phyloP scores from a whole-genome alignment of 2,888 invertebrate species.

The Drosophila aldrichi region DNA sequence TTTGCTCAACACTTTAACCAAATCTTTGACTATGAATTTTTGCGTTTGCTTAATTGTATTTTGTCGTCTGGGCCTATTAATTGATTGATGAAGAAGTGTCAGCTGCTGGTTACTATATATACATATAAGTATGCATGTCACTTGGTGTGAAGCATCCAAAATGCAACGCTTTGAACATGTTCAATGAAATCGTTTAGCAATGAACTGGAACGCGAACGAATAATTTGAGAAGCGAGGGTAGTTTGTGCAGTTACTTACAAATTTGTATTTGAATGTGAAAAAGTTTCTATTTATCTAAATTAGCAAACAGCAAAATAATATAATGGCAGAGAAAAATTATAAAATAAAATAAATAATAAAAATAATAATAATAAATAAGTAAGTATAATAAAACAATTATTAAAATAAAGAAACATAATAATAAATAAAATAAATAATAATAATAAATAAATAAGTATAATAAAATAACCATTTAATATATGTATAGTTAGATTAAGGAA shows the following conservation, averaged over 20 bases:
- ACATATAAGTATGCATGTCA: not conserved
- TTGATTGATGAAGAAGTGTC: conserved; percentile 31
- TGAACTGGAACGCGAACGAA: conserved; percentile 29
- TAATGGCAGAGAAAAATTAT: too few relatives aligned
- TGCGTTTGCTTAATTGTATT: conserved; percentile 10
- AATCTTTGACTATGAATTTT: conserved; percentile 32
- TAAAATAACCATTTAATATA: too few relatives aligned
- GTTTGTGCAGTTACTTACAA: not conserved
- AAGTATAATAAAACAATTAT: too few relatives aligned
- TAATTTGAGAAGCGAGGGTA: conserved; percentile 3
- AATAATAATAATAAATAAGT: not conserved
- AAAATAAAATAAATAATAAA: too few relatives aligned
- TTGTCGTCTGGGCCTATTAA: conserved; percentile 6
- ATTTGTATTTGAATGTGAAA: too few relatives aligned
- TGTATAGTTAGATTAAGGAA: too few relatives aligned
- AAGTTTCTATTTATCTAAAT: too few relatives aligned
- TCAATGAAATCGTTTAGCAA: conserved; percentile 48
- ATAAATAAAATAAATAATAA: not conserved
- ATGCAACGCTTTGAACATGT: conserved; percentile 16
- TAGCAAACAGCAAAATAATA: too few relatives aligned
- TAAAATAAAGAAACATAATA: too few relatives aligned
- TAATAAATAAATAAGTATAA: too few relatives aligned
- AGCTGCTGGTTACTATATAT: conserved; percentile 12
- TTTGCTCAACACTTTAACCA: conserved; percentile 49
- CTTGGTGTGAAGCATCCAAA: conserved; percentile 19